Evolutionary conservation across 2,113 vertebrate species (phyloP).

Genomic region (Microtus oregoni): DNA sequence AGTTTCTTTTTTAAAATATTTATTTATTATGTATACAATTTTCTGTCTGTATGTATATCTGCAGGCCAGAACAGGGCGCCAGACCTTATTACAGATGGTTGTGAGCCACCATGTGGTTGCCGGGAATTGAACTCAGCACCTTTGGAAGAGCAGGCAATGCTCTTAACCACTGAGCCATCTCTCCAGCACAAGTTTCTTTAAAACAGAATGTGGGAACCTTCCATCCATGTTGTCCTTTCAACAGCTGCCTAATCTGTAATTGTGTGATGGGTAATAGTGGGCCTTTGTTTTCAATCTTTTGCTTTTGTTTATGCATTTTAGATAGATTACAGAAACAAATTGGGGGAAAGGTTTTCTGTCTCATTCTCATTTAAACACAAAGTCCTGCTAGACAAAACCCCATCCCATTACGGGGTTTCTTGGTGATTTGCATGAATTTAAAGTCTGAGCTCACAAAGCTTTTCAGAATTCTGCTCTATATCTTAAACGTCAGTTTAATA

Average conservation of each 20-base stretch:
- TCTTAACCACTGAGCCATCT: too few species aligned
- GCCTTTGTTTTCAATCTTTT: constrained; percentile 36
- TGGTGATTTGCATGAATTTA: not conserved
- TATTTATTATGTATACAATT: too few species aligned
- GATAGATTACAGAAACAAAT: not conserved
- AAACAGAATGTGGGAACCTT: not conserved
- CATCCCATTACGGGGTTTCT: not conserved
- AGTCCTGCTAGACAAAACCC: not conserved
- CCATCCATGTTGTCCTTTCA: not conserved
- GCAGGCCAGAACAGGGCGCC: too few species aligned
- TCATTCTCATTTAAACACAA: constrained; percentile 14
- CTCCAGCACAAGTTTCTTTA: not conserved
- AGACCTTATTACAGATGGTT: too few species aligned
- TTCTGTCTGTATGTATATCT: too few species aligned
- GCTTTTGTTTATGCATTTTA: constrained; percentile 21
- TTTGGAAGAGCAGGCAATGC: too few species aligned
- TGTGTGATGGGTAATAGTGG: not conserved
- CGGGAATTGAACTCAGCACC: too few species aligned
- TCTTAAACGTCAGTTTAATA: constrained; percentile 21
- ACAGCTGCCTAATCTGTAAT: not conserved
- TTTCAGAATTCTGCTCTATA: not conserved
- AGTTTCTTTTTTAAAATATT: too few species aligned
- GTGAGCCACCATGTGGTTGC: too few species aligned
- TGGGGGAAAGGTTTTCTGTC: not conserved
- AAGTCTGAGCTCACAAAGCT: not conserved